Evolutionary conservation across 1,140 invertebrate genomes (phyloP), one percentile per base, ranked within the genome.

Genomic region (Brachionus asplanchnoidis): DNA sequence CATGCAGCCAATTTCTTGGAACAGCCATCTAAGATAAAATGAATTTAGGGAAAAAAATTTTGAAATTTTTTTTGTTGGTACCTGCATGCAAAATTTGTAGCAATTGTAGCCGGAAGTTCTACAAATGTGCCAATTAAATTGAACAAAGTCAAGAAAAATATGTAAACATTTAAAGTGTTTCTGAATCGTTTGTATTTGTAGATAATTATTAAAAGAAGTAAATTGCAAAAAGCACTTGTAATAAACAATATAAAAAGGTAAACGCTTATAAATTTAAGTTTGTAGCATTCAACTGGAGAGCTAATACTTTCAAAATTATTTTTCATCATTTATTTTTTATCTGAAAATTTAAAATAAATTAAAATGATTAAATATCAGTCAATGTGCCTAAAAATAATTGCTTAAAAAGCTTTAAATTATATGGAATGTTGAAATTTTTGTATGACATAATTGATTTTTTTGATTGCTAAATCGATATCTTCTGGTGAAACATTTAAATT

Each of bases 401-500:
- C 40, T 17, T 46, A 40, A 42, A 78, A 14, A 40, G 11, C 12
- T 80, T 53, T 5, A 40, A 23, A 65, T 65, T 44, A 28, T 23
- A 82, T 65, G 7, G 8, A 17, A 36, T 12, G 9, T 1, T 32
- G 2, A 68, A 87, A 53, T 84, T 89, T 88, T 44, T 86, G 23
- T 14, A 89, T 70, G n/a, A 90, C 87, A 86, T 88, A 90, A 17
- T 87, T 70, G 0, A 90, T 75, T 85, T 90, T 90, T 14, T 90
- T 90, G 5, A 87, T 87, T 5, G 86, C 87, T 32, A 86, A 85
- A n/a, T 91, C 86, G 9, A 94, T 88, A 87, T 93, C 91, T 60
- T 92, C 89, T 56, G 92, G 91, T 1, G 89, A 90, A 17, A 95
- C 92, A 87, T 94, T 93, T 86, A 92, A 91, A 87, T 94, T 92